Evolutionary conservation across 2,888 invertebrate genomes (phyloP).

Genomic region (Nymphalis c-album): DNA sequence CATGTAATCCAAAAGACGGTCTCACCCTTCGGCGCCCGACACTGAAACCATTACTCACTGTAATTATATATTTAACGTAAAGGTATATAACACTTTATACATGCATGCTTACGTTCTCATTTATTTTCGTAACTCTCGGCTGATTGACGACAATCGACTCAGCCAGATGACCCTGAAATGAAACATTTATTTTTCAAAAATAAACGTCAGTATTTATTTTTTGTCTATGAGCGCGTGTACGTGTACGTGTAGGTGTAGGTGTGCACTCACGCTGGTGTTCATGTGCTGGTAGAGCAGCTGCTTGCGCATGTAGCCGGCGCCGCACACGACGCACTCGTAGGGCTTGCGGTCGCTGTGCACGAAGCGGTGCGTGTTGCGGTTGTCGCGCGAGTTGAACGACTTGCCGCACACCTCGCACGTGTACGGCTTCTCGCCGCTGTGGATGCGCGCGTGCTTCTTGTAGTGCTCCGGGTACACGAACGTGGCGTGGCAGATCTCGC

Average conservation of each 20-base stretch:
- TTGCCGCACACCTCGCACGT: slow-evolving; percentile 91
- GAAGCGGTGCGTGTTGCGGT: slow-evolving; percentile 91
- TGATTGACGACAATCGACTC: slow-evolving; percentile 92
- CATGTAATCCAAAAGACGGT: neutral
- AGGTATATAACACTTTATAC: too few relatives aligned
- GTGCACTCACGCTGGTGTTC: slow-evolving; percentile 81
- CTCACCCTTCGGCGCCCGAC: too few relatives aligned
- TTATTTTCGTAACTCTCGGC: slow-evolving; percentile 83
- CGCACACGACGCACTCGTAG: slow-evolving; percentile 90
- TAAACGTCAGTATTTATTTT: too few relatives aligned
- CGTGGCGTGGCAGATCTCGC: slow-evolving; percentile 86
- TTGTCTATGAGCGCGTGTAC: neutral
- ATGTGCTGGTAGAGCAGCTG: slow-evolving; percentile 89
- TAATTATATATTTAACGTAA: too few relatives aligned
- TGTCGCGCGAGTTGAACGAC: slow-evolving; percentile 91
- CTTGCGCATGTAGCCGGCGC: slow-evolving; percentile 91
- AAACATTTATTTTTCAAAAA: slow-evolving; percentile 5
- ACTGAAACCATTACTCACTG: too few relatives aligned
- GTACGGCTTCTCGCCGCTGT: slow-evolving; percentile 89
- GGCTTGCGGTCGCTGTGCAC: slow-evolving; percentile 93
- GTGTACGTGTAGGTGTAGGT: neutral
- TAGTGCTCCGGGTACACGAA: slow-evolving; percentile 92
- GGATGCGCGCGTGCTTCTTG: slow-evolving; percentile 89
- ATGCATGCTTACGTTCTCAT: slow-evolving; percentile 52
- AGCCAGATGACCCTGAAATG: slow-evolving; percentile 85